Evolutionary conservation across 2,113 vertebrate genomes (phyloP).

Genomic region (Girardinichthys multiradiatus): DNA sequence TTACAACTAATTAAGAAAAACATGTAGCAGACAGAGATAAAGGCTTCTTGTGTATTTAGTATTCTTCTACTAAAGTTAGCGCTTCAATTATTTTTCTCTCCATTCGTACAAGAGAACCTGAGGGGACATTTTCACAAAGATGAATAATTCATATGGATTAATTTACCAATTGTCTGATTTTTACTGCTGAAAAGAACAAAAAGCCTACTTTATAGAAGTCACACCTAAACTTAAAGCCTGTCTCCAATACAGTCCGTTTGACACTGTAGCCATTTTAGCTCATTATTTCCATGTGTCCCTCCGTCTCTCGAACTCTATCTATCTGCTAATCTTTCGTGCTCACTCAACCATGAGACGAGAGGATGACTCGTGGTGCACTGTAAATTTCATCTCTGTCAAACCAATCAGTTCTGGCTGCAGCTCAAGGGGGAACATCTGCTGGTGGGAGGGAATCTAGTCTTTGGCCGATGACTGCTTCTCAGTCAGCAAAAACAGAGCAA

Average conservation of each 20-base stretch:
- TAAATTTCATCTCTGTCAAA: slow-evolving; percentile 68
- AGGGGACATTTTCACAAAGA: slow-evolving; percentile 10
- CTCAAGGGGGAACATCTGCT: slow-evolving; percentile 69
- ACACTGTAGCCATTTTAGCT: slow-evolving; percentile 35
- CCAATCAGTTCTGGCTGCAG: slow-evolving; percentile 60
- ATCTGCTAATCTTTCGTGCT: slow-evolving; percentile 42
- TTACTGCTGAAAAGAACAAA: background rate
- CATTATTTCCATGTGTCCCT: slow-evolving; percentile 49
- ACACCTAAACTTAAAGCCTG: slow-evolving; percentile 7
- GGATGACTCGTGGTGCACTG: slow-evolving; percentile 54
- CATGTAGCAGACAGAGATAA: background rate
- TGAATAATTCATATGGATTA: slow-evolving; percentile 42
- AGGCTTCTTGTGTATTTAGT: background rate
- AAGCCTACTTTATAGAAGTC: slow-evolving; percentile 32
- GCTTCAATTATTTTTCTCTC: background rate
- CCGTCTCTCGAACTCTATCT: slow-evolving; percentile 10
- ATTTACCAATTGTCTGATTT: slow-evolving; percentile 27
- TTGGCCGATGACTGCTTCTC: slow-evolving; percentile 17
- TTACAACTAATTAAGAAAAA: background rate
- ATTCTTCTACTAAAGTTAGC: background rate
- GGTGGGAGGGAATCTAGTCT: slow-evolving; percentile 30
- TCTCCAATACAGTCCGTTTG: slow-evolving; percentile 9
- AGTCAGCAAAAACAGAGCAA: background rate
- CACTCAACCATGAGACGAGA: slow-evolving; percentile 52
- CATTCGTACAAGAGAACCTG: background rate